These are phyloP conservation scores for Nyctibius grandis DNA, from an alignment of 2,797 vertebrate genomes.

Conservation along the genomic window DNA sequence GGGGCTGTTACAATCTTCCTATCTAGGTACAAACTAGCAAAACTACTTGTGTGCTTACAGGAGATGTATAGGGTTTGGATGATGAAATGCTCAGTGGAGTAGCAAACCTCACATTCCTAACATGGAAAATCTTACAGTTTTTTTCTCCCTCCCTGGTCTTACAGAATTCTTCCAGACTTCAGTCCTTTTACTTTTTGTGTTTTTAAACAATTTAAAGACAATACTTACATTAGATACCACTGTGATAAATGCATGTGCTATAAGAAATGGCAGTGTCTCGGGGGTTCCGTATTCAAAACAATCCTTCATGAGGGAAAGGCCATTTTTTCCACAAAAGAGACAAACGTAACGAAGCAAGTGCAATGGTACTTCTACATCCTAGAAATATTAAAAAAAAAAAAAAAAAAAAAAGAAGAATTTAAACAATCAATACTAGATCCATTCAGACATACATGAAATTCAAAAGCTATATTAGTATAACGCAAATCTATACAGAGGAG, in stretches of 20 bases:
- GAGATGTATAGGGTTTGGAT: background rate
- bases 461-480: background rate
- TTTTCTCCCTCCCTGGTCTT: background rate
- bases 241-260: conserved; percentile 98
- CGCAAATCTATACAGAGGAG: background rate
- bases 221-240: conserved; percentile 97
- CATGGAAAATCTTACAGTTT: rapidly evolving
- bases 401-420: background rate
- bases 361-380: conserved; percentile 97
- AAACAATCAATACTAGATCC: background rate
- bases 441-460: background rate
- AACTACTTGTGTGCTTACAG: background rate
- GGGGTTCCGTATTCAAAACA: conserved; percentile 94
- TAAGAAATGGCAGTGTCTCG: conserved; percentile 92
- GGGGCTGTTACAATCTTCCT: background rate
- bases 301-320: conserved; percentile 98
- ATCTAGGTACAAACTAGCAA: background rate
- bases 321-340: conserved; percentile 96
- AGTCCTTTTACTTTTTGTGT: too few relatives aligned
- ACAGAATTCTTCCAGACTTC: background rate
- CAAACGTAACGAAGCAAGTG: conserved; percentile 98
- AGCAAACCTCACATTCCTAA: background rate
- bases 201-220: background rate
- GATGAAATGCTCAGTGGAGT: background rate
- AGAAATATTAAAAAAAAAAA: background rate